Base-by-base conservation (phyloP, 2,113 vertebrate genomes). In the Sceloporus tristichus region DNA sequence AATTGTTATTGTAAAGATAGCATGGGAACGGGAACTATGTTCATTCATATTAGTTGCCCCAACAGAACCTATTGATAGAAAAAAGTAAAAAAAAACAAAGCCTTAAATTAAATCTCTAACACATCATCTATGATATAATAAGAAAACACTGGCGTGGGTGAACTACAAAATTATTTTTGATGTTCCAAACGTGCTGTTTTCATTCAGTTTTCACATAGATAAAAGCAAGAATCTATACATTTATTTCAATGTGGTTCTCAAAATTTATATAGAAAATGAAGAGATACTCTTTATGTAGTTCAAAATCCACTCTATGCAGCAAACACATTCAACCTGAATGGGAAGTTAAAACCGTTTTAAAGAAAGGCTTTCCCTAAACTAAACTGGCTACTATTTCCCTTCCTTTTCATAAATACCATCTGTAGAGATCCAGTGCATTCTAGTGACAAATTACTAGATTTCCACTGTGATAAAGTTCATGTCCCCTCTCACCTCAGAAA, bases 1-100 rank as follows among this genome's bases (percentile, higher is more conserved):
- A 0, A 99, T 99, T 59, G 99, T 99, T 91, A 99, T 99, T 0
- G 98, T 99, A 94, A 99, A 99, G 94, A 99, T 99, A 84, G 99
- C 99, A 0, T 99, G 99, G 0, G 99, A 99, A 8, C 99, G 98
- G 2, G 99, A 99, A 91, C 99, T 99, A 95, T 99, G 99, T 88
- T 99, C 99, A 0, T 99, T 99, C 99, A 99, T 99, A 92, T 99
- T 99, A 8, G 99, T 99, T 82, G 99, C 98, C 78, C 99, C 99
- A 68, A 99, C 99, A 88, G 99, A 99, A 38, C 99, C 99, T 99
- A 89, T 38, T 0, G 68, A 77, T 3, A 91, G 11, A 88, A 0
- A 70, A 38, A 87, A 81, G 68, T 16, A 78, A 29, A 88, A 85
- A 85, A 66, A 25, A 68, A 68, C 10, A 68, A 68, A 25, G 25